A percentile compares a stretch with the other conserved stretches of the same genome.
Evolutionary conservation across 2,113 vertebrate species (phyloP).

Genomic region (Aleadryas rufinucha): DNA sequence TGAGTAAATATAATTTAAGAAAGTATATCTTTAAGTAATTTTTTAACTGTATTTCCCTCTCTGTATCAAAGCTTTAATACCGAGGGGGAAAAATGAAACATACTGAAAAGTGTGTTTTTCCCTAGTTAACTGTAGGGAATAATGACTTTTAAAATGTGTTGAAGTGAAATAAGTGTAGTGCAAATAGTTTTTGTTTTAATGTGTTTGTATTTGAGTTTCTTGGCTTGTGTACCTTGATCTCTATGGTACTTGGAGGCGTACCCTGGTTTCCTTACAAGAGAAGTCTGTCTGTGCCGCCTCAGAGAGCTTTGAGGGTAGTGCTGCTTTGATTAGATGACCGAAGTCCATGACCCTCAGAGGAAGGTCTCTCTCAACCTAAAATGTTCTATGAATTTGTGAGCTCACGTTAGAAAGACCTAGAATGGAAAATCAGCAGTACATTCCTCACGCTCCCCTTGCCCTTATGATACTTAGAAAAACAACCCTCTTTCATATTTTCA

Average conservation of each 20-base stretch:
- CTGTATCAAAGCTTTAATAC: not conserved
- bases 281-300: not conserved
- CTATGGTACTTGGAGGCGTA: not conserved
- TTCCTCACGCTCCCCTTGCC: not conserved
- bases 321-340: not conserved
- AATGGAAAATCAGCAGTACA: not conserved
- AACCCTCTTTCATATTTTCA: not conserved
- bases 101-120: not conserved
- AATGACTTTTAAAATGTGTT: not conserved
- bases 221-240: not conserved
- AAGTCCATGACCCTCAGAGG: fast-evolving
- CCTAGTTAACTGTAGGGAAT: not conserved
- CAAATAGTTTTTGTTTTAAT: not conserved
- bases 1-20: not conserved
- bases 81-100: not conserved
- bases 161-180: not conserved
- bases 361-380: not conserved
- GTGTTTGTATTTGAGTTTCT: not conserved
- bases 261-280: not conserved
- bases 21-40: not conserved
- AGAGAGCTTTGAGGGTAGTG: not conserved
- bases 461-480: not conserved
- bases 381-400: not conserved
- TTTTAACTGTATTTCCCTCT: not conserved
- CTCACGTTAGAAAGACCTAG: not conserved